Evolutionary conservation across 2,888 invertebrate species (phyloP).

Genomic region (Eristalis intricaria): DNA sequence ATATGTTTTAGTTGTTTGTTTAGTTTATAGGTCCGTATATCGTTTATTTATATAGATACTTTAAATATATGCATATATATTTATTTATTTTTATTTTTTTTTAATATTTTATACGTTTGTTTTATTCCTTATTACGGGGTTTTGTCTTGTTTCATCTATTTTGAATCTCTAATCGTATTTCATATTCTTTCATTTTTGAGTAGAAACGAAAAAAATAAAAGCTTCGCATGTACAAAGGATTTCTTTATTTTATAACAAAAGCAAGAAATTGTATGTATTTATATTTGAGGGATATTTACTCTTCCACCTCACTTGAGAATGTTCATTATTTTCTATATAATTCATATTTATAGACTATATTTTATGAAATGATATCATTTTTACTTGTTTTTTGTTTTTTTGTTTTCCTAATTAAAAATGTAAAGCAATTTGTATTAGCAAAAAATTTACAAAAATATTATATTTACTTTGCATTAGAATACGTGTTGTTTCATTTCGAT

Average conservation of each 20-base stretch:
- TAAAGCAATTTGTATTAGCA: slow-evolving; percentile 73
- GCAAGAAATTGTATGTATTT: slow-evolving; percentile 55
- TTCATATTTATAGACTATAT: slow-evolving; percentile 49
- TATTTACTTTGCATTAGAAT: slow-evolving; percentile 68
- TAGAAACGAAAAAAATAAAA: slow-evolving; percentile 40
- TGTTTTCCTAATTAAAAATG: slow-evolving; percentile 69
- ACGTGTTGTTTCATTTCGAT: slow-evolving; percentile 46
- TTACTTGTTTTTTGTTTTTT: slow-evolving; percentile 47
- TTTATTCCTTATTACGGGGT: neutral
- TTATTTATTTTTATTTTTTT: neutral
- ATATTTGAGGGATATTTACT: slow-evolving; percentile 56
- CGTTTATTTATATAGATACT: slow-evolving; percentile 70
- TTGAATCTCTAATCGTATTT: slow-evolving; percentile 11
- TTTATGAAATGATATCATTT: slow-evolving; percentile 65
- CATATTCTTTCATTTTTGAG: slow-evolving; percentile 24
- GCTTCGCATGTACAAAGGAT: slow-evolving; percentile 65
- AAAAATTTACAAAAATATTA: slow-evolving; percentile 73
- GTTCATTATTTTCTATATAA: slow-evolving; percentile 56
- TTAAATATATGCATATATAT: slow-evolving; percentile 59
- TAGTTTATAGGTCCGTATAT: slow-evolving; percentile 74
- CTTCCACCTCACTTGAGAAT: slow-evolving; percentile 36
- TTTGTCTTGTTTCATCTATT: slow-evolving; percentile 40
- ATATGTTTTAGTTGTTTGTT: slow-evolving; percentile 55
- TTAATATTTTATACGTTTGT: neutral
- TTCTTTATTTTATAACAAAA: slow-evolving; percentile 55